Evolutionary conservation across 2,888 invertebrate species (phyloP).

Genomic region (Synanthedon myopaeformis): DNA sequence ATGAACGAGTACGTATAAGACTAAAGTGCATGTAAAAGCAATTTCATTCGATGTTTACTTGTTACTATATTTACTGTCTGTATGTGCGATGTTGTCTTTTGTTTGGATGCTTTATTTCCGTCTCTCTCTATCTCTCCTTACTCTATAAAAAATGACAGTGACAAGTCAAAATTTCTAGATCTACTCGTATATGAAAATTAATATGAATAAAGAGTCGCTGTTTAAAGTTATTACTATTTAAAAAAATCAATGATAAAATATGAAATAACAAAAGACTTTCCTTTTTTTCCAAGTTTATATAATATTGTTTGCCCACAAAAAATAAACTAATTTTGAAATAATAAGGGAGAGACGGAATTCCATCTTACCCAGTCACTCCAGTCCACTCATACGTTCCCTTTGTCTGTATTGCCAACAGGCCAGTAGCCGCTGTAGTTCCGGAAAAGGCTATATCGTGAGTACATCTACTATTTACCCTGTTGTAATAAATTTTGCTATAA

Average conservation of each 20-base stretch:
- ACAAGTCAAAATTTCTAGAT: no score
- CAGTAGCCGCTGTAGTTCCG: constrained; percentile 92
- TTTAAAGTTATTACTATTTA: no score
- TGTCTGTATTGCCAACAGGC: constrained; percentile 77
- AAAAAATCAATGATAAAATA: no score
- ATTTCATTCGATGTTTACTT: constrained; percentile 29
- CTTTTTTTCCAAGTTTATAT: no score
- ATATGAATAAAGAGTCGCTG: no score
- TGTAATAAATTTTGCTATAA: constrained; percentile 24
- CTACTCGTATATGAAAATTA: no score
- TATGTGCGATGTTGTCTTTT: constrained; percentile 5
- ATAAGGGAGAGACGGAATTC: constrained; percentile 45
- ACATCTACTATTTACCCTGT: constrained; percentile 61
- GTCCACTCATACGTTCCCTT: constrained; percentile 69
- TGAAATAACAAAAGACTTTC: no score
- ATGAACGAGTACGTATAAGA: neutral
- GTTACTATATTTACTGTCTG: constrained; percentile 34
- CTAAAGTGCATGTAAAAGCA: constrained; percentile 27
- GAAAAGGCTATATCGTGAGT: constrained; percentile 96
- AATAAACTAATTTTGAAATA: neutral
- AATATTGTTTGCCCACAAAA: no score
- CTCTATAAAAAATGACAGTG: no score
- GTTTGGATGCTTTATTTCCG: constrained; percentile 6
- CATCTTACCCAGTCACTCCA: constrained; percentile 52
- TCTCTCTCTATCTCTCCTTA: constrained; percentile 5